These are phyloP conservation scores for Archocentrus centrarchus DNA, from an alignment of 2,113 vertebrate genomes.

Conservation along the genomic window DNA sequence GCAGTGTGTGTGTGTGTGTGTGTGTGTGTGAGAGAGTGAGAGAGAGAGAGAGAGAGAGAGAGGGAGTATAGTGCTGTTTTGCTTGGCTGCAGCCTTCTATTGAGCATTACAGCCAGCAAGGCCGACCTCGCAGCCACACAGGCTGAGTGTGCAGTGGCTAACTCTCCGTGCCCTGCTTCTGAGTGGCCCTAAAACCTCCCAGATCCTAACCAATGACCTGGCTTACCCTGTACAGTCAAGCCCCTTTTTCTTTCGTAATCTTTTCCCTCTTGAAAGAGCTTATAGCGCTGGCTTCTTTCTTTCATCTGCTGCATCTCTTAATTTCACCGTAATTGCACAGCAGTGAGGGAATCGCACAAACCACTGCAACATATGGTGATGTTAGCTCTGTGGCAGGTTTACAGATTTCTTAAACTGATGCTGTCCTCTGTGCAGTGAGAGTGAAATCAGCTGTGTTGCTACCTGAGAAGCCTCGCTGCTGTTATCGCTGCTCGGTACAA, in stretches of 20 bases:
- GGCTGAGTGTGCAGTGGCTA: slow-evolving; percentile 47
- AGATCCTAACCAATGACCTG: slow-evolving; percentile 30
- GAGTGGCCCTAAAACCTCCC: slow-evolving; percentile 45
- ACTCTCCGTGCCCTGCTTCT: slow-evolving; percentile 39
- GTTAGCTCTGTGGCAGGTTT: neutral
- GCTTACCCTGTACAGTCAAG: slow-evolving; percentile 3
- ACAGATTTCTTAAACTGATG: neutral
- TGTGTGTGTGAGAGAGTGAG: neutral
- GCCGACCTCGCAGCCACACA: slow-evolving; percentile 56
- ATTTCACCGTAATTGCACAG: slow-evolving; percentile 12
- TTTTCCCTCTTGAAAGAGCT: slow-evolving; percentile 7
- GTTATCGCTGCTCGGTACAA: slow-evolving; percentile 44
- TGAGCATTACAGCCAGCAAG: slow-evolving; percentile 43
- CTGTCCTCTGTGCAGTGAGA: slow-evolving; percentile 16
- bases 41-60: neutral
- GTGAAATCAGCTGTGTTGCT: slow-evolving; percentile 33
- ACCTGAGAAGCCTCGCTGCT: slow-evolving; percentile 39
- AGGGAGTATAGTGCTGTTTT: slow-evolving; percentile 51
- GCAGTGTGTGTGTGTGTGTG: slow-evolving; percentile 32
- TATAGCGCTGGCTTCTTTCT: neutral
- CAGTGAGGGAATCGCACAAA: slow-evolving; percentile 11
- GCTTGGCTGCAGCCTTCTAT: slow-evolving; percentile 57
- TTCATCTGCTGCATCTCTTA: slow-evolving; percentile 11
- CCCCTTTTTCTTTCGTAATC: slow-evolving; percentile 24
- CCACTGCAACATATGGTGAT: slow-evolving; percentile 17